Conservation (phyloP, 2,888 invertebrate genomes). For the Xestia ashworthii region DNA sequence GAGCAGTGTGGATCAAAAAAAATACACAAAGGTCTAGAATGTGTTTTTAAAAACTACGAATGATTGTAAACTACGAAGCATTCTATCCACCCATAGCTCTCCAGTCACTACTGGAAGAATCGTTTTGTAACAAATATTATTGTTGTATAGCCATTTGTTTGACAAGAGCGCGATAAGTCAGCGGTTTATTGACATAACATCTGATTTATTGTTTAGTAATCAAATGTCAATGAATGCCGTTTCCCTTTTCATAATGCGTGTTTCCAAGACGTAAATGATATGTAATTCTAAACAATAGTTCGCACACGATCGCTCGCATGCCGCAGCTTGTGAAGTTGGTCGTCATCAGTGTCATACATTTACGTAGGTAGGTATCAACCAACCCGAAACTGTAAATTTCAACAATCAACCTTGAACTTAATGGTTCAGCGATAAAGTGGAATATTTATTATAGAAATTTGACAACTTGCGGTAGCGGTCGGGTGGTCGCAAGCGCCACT, state of each 20-base stretch:
- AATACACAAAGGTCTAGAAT: background rate
- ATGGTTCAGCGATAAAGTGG: too few species aligned
- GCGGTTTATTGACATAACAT: conserved; percentile 41
- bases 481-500: background rate
- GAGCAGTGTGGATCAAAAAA: background rate
- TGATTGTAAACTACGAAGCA: background rate
- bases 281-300: conserved; percentile 36
- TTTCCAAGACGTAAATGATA: conserved; percentile 25
- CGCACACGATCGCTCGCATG: conserved; percentile 23
- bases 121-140: conserved; percentile 27
- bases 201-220: conserved; percentile 37
- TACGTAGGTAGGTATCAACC: background rate
- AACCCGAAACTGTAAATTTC: too few species aligned
- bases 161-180: conserved; percentile 29
- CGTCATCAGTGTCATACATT: background rate
- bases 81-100: background rate
- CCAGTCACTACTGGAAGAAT: background rate
- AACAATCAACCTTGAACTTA: too few species aligned
- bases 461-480: background rate
- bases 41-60: background rate
- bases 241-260: conserved; percentile 39
- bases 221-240: conserved; percentile 11
- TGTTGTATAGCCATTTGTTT: conserved; percentile 44
- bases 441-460: too few species aligned
- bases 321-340: background rate